Conservation (phyloP, 2,888 invertebrate genomes). For the Acronicta psi region DNA sequence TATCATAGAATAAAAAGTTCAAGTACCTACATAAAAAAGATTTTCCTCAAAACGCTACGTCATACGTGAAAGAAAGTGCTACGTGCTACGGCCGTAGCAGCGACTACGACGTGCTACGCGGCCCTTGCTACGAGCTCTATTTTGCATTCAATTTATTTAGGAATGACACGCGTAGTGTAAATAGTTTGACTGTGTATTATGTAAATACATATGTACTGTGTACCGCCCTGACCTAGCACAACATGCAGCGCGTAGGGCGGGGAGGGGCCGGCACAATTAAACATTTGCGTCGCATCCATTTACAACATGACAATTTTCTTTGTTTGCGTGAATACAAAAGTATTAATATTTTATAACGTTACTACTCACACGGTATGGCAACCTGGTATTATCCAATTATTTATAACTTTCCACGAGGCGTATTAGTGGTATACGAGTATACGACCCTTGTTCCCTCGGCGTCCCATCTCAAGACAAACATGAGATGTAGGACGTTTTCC, state of each 20-base stretch:
- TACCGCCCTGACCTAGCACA: constrained; percentile 61
- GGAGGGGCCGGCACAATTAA: constrained; percentile 24
- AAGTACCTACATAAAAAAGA: constrained; percentile 32
- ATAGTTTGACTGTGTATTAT: constrained; percentile 21
- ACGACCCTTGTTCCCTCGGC: not conserved
- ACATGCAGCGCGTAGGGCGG: constrained; percentile 51
- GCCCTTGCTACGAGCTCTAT: constrained; percentile 38
- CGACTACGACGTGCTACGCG: constrained; percentile 46
- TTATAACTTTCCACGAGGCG: not conserved
- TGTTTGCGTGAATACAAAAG: constrained; percentile 3
- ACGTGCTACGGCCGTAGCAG: constrained; percentile 51
- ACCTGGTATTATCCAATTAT: not conserved
- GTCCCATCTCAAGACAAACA: constrained; percentile 8
- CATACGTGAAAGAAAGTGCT: constrained; percentile 56
- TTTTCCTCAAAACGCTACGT: constrained; percentile 45
- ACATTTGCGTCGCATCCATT: constrained; percentile 29
- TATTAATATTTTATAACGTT: not conserved
- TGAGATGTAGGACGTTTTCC: constrained; percentile 18
- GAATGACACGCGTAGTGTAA: constrained; percentile 22
- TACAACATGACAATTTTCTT: constrained; percentile 23
- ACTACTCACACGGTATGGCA: not conserved
- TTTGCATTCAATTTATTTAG: constrained; percentile 28
- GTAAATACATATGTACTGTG: constrained; percentile 24
- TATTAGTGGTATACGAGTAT: not conserved
- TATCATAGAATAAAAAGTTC: constrained; percentile 13